Conservation (phyloP, 2,888 invertebrate genomes). For the Megastigmus dorsalis region DNA sequence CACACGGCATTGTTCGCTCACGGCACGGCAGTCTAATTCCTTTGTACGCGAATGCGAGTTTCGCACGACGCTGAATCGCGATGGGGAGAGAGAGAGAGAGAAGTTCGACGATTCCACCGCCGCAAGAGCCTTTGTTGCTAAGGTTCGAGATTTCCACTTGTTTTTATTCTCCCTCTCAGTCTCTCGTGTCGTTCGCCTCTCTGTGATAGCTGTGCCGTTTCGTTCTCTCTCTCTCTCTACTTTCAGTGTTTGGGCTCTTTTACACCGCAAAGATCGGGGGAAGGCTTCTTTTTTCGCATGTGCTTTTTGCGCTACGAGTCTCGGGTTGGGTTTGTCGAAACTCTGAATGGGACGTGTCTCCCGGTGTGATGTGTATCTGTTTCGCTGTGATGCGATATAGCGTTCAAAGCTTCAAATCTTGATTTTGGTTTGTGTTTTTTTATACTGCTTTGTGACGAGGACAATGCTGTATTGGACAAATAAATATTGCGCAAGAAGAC, state of each 20-base stretch:
- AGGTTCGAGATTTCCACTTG: slow-evolving; percentile 46
- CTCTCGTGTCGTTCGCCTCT: no score
- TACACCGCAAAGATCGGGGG: neutral
- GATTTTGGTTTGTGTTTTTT: neutral
- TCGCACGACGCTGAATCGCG: slow-evolving; percentile 42
- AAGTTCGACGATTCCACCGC: slow-evolving; percentile 46
- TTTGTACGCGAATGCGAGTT: slow-evolving; percentile 52
- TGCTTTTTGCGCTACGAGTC: no score
- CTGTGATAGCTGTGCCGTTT: neutral
- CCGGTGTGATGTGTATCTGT: slow-evolving; percentile 27
- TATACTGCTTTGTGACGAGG: neutral
- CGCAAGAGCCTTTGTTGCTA: slow-evolving; percentile 15
- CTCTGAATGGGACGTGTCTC: slow-evolving; percentile 47
- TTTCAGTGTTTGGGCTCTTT: slow-evolving; percentile 3
- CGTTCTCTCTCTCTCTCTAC: neutral
- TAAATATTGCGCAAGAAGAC: no score
- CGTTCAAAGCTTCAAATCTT: slow-evolving; percentile 16
- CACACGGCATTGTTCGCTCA: slow-evolving; percentile 29
- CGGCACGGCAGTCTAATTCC: slow-evolving; percentile 50
- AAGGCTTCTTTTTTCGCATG: slow-evolving; percentile 2
- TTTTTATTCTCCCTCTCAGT: slow-evolving; percentile 38
- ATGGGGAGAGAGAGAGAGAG: neutral
- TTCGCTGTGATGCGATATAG: no score
- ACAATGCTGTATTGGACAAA: no score
- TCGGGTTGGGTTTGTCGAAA: no score